Percentiles rank a stretch among this genome's conserved stretches.
Evolutionary conservation across 2,797 vertebrate species (phyloP).

Genomic region (Zenarchopterus dispar): DNA sequence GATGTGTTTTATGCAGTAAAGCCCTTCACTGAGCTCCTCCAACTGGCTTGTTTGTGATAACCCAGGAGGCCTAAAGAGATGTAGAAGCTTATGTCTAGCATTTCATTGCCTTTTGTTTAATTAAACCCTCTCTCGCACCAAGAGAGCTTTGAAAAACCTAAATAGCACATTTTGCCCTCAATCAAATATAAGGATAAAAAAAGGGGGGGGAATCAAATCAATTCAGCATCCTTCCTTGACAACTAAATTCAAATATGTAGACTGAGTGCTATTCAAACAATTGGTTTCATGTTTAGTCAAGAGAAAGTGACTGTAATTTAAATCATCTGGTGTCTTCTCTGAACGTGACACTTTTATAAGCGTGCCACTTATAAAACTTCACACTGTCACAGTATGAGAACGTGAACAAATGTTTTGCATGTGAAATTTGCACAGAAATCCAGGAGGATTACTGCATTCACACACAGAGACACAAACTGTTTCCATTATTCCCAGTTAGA

Average conservation of each 20-base stretch:
- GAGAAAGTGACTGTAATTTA: conserved; percentile 49
- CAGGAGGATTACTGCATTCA: too few relatives aligned
- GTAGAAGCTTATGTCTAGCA: conserved; percentile 9
- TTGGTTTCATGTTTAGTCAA: conserved; percentile 39
- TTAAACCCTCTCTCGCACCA: conserved; percentile 43
- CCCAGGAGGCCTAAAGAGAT: conserved; percentile 29
- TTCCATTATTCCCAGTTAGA: too few relatives aligned
- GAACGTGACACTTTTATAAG: conserved; percentile 17
- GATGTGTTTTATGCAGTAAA: conserved; percentile 21
- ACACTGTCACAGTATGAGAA: too few relatives aligned
- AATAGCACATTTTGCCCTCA: conserved; percentile 33
- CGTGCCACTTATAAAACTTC: not conserved
- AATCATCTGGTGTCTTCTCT: conserved; percentile 27
- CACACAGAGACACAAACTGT: too few relatives aligned
- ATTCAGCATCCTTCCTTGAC: conserved; percentile 30
- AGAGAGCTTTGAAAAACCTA: conserved; percentile 39
- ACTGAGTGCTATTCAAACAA: conserved; percentile 47
- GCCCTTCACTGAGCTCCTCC: conserved; percentile 22
- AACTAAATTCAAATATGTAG: conserved; percentile 47
- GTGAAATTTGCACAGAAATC: too few relatives aligned
- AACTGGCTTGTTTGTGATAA: conserved; percentile 63
- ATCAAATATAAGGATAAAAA: conserved; percentile 24
- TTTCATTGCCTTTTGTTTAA: conserved; percentile 41
- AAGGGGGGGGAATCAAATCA: not conserved
- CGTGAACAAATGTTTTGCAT: too few relatives aligned